These are phyloP conservation scores for Spermophilus dauricus DNA, from an alignment of 2,113 vertebrate genomes.

Conservation along the genomic window DNA sequence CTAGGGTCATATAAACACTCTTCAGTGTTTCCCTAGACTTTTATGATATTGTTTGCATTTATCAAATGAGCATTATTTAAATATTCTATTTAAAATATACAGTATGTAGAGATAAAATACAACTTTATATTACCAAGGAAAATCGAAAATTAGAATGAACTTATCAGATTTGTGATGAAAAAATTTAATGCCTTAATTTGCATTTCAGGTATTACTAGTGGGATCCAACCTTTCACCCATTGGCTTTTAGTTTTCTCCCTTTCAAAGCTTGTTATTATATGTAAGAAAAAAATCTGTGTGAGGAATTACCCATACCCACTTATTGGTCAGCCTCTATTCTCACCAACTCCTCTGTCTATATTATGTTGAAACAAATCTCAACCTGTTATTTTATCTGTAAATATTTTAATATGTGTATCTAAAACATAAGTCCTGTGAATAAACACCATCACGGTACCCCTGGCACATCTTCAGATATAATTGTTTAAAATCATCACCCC, in stretches of 20 bases:
- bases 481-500: background rate
- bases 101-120: background rate
- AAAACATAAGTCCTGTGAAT: background rate
- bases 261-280: background rate
- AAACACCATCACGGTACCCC: no score
- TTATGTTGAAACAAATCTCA: background rate
- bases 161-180: background rate
- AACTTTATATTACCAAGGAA: background rate
- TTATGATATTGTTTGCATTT: background rate
- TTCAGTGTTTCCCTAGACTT: background rate
- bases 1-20: background rate
- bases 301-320: background rate
- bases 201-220: background rate
- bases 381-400: background rate
- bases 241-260: background rate
- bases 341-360: background rate
- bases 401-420: background rate
- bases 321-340: background rate
- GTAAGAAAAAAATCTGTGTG: background rate
- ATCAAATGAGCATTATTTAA: no score
- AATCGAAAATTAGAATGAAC: background rate
- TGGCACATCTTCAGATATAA: background rate
- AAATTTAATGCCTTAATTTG: background rate
- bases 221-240: background rate
- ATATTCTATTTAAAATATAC: background rate